A percentile compares a stretch with the other conserved stretches of the same genome.
Evolutionary conservation across 2,797 vertebrate genomes (phyloP).

Genomic region (Aselliscus stoliczkanus): DNA sequence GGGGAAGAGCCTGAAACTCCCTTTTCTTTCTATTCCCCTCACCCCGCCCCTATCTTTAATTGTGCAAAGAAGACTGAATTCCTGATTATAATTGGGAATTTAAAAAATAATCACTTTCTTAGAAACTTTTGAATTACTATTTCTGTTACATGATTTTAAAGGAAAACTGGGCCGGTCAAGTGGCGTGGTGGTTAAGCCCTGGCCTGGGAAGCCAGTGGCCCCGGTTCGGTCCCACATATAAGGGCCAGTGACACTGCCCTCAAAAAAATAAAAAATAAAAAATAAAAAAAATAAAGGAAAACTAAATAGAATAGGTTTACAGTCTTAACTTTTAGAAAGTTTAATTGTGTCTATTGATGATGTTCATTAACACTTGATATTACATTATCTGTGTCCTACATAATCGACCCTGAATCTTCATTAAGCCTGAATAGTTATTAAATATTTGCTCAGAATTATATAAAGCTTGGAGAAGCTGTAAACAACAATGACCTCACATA

Average conservation of each 20-base stretch:
- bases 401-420: not conserved
- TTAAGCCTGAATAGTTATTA: conserved; percentile 14
- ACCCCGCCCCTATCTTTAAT: not conserved
- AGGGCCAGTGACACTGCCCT: too few species aligned
- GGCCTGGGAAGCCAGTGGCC: too few species aligned
- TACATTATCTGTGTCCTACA: not conserved
- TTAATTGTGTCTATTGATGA: not conserved
- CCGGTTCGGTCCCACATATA: too few species aligned
- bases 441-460: conserved; percentile 22
- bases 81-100: conserved; percentile 1
- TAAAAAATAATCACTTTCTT: conserved; percentile 21
- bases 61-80: not conserved
- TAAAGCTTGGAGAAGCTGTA: not conserved
- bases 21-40: not conserved
- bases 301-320: not conserved
- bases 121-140: conserved; percentile 27
- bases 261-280: too few species aligned
- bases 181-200: too few species aligned
- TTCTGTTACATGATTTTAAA: not conserved
- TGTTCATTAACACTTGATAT: conserved; percentile 24
- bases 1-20: not conserved
- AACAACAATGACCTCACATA: not conserved
- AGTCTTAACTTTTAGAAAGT: not conserved
- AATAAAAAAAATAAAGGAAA: too few species aligned
- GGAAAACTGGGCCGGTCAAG: too few species aligned